Conservation (phyloP, 2,888 invertebrate genomes). For the Heliconius aoede region DNA sequence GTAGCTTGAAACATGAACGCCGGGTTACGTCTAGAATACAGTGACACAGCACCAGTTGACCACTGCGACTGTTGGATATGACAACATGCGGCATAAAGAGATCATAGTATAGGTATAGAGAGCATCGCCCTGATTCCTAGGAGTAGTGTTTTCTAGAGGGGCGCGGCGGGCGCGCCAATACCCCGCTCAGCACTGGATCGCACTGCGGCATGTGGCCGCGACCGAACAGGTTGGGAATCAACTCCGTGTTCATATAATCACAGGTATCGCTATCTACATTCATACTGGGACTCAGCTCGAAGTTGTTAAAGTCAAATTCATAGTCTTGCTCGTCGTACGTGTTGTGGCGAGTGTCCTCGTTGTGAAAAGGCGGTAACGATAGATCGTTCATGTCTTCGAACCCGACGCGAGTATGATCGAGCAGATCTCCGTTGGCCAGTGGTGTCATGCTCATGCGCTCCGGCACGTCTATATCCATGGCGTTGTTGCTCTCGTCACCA, state of each 20-base stretch:
- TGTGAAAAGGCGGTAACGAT: conserved; percentile 73
- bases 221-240: conserved; percentile 76
- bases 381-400: conserved; percentile 79
- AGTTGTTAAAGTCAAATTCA: conserved; percentile 85
- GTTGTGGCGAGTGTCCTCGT: conserved; percentile 68
- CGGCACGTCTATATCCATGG: conserved; percentile 55
- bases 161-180: conserved; percentile 84
- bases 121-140: conserved; percentile 86
- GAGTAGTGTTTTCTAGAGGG: conserved; percentile 86
- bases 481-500: conserved; percentile 54
- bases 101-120: conserved; percentile 57
- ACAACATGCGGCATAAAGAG: conserved; percentile 50
- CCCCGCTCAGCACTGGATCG: conserved; percentile 89
- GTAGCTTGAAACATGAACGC: conserved; percentile 51
- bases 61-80: conserved; percentile 9
- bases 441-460: conserved; percentile 73
- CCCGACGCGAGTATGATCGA: conserved; percentile 69
- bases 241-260: conserved; percentile 75
- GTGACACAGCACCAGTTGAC: background rate
- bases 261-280: conserved; percentile 80
- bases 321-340: conserved; percentile 63
- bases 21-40: conserved; percentile 4
- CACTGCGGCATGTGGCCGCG: conserved; percentile 82
- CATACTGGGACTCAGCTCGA: conserved; percentile 85
- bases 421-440: conserved; percentile 70